Evolutionary conservation across 2,888 invertebrate genomes (phyloP).

Genomic region (Chrysina gloriosa): DNA sequence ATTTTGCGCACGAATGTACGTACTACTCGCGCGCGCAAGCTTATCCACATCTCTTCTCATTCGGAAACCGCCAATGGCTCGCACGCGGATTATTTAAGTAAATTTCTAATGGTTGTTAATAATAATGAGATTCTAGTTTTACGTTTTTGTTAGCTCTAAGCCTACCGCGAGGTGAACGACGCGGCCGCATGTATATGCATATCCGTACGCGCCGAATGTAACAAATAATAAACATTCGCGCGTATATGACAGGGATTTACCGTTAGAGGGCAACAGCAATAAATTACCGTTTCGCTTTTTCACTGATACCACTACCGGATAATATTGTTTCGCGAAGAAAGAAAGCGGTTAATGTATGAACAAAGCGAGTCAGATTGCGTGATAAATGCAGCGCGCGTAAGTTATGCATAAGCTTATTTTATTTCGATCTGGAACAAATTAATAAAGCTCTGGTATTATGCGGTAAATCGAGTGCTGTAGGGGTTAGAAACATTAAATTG

Average conservation of each 20-base stretch:
- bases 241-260: constrained; percentile 17
- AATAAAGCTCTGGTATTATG: too few relatives aligned
- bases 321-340: constrained; percentile 37
- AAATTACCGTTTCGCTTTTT: constrained; percentile 27
- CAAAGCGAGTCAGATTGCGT: background rate
- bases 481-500: too few relatives aligned
- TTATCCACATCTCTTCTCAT: background rate
- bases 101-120: constrained; percentile 37
- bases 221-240: constrained; percentile 13
- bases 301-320: constrained; percentile 39
- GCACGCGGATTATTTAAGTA: constrained; percentile 33
- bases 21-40: background rate
- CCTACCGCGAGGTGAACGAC: background rate
- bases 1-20: background rate
- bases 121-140: constrained; percentile 38
- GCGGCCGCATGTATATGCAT: background rate
- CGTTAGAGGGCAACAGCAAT: constrained; percentile 29
- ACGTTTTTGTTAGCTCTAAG: constrained; percentile 23
- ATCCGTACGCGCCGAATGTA: background rate
- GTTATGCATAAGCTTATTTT: background rate
- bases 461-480: too few relatives aligned
- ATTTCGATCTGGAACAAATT: too few relatives aligned
- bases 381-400: constrained; percentile 18
- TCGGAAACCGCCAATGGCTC: constrained; percentile 33
- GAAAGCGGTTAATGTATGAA: constrained; percentile 24